These are phyloP conservation scores for Tychaedon coryphoeus DNA, from an alignment of 2,113 vertebrate species.

Conservation along the genomic window DNA sequence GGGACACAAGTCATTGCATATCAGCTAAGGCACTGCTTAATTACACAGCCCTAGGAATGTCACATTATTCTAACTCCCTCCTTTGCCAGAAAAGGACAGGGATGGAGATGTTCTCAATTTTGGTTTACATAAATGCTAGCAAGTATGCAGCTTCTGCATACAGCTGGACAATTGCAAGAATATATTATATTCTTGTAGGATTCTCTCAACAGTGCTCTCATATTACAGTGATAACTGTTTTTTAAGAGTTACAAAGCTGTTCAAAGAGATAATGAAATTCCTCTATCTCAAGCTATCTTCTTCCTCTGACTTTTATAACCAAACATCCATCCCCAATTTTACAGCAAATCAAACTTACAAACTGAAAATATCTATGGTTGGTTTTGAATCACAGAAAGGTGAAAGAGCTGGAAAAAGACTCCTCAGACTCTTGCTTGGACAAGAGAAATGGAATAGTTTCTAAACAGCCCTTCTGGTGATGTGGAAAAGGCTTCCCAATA, in stretches of 20 bases:
- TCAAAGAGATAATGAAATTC: neutral
- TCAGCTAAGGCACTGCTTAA: neutral
- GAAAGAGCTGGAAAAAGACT: neutral
- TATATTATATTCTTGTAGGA: neutral
- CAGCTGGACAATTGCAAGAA: neutral
- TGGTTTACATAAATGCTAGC: neutral
- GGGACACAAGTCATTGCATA: neutral
- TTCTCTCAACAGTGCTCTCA: neutral
- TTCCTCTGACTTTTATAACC: neutral
- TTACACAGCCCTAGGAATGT: neutral
- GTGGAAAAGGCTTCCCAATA: neutral
- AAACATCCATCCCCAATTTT: neutral
- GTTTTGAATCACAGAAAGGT: neutral
- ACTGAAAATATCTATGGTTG: neutral
- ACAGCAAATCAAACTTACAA: neutral
- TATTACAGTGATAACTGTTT: neutral
- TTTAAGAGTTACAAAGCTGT: neutral
- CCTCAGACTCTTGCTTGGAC: neutral
- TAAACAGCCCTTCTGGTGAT: neutral
- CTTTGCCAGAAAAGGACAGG: neutral
- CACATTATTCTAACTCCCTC: neutral
- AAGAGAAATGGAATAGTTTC: neutral
- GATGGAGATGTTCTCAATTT: neutral
- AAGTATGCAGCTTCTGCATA: neutral
- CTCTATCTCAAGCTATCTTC: neutral